Evolutionary conservation across 2,888 invertebrate genomes (phyloP).

Genomic region (Neoitamus cyanurus): DNA sequence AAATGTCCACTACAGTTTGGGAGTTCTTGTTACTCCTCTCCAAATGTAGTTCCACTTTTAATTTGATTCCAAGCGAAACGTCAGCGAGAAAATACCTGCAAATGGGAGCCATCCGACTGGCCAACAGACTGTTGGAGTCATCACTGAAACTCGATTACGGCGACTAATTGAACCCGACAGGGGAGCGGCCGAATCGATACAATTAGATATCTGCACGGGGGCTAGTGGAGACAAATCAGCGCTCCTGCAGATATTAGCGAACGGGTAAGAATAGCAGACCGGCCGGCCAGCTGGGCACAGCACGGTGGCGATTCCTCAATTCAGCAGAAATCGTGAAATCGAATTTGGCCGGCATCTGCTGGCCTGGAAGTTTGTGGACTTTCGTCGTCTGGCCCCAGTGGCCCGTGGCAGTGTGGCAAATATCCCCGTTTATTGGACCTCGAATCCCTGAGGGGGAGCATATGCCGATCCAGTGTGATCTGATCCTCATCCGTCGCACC

Average conservation of each 20-base stretch:
- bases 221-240: neutral
- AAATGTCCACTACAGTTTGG: neutral
- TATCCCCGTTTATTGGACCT: neutral
- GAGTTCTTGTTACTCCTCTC: neutral
- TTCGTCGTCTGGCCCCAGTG: neutral
- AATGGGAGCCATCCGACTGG: neutral
- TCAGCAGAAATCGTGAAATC: conserved; percentile 37
- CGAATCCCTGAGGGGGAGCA: neutral
- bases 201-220: conserved; percentile 16
- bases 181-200: conserved; percentile 4
- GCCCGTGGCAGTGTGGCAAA: neutral
- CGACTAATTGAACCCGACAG: neutral
- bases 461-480: neutral
- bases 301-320: neutral
- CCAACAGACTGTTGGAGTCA: neutral
- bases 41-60: neutral
- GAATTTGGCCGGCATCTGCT: neutral
- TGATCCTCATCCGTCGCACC: neutral
- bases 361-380: neutral
- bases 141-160: conserved; percentile 25
- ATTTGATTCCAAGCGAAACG: neutral
- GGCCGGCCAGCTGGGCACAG: neutral
- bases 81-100: neutral
- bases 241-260: neutral
- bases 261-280: neutral